A percentile compares a stretch with the other conserved stretches of the same genome.
These are phyloP conservation scores for Listronotus bonariensis DNA, from an alignment of 1,140 invertebrate species.

Conservation along the genomic window DNA sequence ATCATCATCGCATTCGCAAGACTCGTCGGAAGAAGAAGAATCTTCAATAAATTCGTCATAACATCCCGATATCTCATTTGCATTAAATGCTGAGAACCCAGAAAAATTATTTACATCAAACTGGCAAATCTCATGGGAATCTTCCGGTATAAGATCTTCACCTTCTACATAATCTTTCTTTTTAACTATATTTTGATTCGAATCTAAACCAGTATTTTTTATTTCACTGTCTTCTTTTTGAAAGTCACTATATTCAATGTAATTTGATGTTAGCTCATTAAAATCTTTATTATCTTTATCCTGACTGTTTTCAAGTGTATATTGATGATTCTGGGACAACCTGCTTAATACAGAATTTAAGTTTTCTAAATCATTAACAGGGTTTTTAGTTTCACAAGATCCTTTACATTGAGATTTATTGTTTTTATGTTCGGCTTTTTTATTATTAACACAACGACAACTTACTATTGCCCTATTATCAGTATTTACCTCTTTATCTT, in stretches of 20 bases:
- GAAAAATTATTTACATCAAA: constrained; percentile 45
- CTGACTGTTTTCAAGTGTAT: not conserved
- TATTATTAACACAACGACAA: too few species aligned
- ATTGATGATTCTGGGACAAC: constrained; percentile 1
- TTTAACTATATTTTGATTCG: constrained; percentile 37
- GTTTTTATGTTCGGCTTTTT: too few species aligned
- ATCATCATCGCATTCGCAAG: constrained; percentile 31
- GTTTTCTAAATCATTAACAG: too few species aligned
- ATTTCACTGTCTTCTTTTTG: constrained; percentile 3
- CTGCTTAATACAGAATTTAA: not conserved
- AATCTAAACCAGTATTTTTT: constrained; percentile 29
- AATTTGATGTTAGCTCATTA: constrained; percentile 3
- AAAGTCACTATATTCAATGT: constrained; percentile 19
- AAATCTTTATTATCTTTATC: constrained; percentile 10
- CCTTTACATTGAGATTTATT: too few species aligned
- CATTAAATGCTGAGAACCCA: constrained; percentile 30
- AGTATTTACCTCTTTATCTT: not conserved
- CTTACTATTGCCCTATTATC: not conserved
- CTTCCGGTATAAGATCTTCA: constrained; percentile 31
- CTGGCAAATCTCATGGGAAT: constrained; percentile 42
- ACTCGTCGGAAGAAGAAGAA: constrained; percentile 31
- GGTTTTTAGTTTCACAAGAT: too few species aligned
- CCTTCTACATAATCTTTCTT: constrained; percentile 1
- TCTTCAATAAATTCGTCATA: constrained; percentile 48
- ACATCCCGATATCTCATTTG: constrained; percentile 32